Evolutionary conservation across 1,140 invertebrate species (phyloP).

Genomic region (Matsumurasca onukii): DNA sequence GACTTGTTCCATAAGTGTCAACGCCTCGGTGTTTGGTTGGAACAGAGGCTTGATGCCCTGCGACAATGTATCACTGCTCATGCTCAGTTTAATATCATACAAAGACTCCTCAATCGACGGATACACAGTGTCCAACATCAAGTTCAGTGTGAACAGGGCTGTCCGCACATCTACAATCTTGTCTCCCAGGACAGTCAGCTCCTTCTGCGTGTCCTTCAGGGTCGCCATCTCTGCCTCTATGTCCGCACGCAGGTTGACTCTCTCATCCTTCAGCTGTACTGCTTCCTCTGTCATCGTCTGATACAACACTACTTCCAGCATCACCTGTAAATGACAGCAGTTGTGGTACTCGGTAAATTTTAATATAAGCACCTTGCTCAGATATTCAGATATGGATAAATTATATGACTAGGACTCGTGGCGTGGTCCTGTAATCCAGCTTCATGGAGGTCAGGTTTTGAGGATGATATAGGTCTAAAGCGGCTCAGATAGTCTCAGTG

Average conservation of each 20-base stretch:
- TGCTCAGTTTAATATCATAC: not conserved
- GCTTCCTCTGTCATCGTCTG: conserved; percentile 57
- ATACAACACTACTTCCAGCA: conserved; percentile 53
- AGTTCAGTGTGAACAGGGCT: not conserved
- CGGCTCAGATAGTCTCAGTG: too few relatives aligned
- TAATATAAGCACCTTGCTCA: too few relatives aligned
- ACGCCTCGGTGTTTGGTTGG: conserved; percentile 8
- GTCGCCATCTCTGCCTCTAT: not conserved
- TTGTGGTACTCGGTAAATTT: too few relatives aligned
- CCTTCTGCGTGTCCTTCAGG: conserved; percentile 7
- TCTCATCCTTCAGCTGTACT: conserved; percentile 43
- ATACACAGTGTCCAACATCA: conserved; percentile 14
- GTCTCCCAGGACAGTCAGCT: not conserved
- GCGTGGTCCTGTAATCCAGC: too few relatives aligned
- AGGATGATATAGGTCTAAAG: too few relatives aligned
- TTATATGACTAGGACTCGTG: too few relatives aligned
- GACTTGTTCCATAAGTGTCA: not conserved
- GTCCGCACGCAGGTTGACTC: not conserved
- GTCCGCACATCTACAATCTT: conserved; percentile 3
- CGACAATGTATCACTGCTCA: not conserved
- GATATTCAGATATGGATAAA: too few relatives aligned
- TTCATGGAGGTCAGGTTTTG: too few relatives aligned
- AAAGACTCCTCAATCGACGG: not conserved
- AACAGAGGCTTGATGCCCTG: not conserved
- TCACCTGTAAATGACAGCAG: too few relatives aligned